These are phyloP conservation scores for Lutjanus campechanus DNA, from an alignment of 2,797 vertebrate genomes.

Conservation along the genomic window DNA sequence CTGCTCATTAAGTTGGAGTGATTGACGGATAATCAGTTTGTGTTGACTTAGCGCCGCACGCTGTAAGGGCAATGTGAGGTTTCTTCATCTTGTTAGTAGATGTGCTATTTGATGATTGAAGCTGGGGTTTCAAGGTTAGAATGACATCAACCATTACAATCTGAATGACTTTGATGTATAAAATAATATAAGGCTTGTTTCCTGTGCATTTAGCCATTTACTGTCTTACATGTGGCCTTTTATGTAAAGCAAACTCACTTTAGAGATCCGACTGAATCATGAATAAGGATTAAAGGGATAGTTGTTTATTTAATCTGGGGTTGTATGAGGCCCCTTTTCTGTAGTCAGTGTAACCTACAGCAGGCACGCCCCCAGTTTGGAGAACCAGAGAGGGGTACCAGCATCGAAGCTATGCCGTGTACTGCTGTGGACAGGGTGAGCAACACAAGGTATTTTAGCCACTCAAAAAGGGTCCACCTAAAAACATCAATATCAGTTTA, in stretches of 20 bases:
- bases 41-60: conserved; percentile 72
- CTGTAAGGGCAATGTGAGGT: conserved; percentile 63
- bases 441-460: no score
- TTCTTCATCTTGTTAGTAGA: conserved; percentile 48
- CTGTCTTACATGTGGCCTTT: background rate
- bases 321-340: no score
- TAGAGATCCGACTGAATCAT: background rate
- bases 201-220: background rate
- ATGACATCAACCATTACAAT: conserved; percentile 24
- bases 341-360: no score
- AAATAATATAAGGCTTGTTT: conserved; percentile 3
- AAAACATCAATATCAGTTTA: no score
- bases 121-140: conserved; percentile 55
- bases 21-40: conserved; percentile 81
- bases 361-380: no score
- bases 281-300: conserved; percentile 1
- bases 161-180: conserved; percentile 9
- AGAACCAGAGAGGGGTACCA: no score
- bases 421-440: no score
- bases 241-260: conserved; percentile 4
- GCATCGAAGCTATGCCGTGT: no score
- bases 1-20: conserved; percentile 77
- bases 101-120: conserved; percentile 54
- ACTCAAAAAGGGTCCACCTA: no score
- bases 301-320: no score